These are phyloP conservation scores for Aporophyla nigra DNA, from an alignment of 2,888 invertebrate genomes.

Conservation along the genomic window DNA sequence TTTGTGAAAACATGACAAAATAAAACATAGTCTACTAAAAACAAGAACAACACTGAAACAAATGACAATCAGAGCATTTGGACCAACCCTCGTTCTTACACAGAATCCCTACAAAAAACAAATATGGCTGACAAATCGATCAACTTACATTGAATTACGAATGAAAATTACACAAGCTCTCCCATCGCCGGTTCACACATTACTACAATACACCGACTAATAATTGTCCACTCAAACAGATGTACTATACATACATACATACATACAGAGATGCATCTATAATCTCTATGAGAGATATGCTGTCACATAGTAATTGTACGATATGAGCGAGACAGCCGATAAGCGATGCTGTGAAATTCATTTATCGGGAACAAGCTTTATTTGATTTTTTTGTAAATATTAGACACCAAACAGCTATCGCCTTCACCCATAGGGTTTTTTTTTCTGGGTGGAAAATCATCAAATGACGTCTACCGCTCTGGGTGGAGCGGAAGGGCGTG, in stretches of 20 bases:
- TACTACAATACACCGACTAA: constrained; percentile 47
- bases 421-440: too few species aligned
- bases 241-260: constrained; percentile 9
- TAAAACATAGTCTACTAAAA: neutral
- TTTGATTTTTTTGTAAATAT: neutral
- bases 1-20: neutral
- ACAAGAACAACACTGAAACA: neutral
- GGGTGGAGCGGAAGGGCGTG: too few species aligned
- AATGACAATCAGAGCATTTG: neutral
- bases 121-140: constrained; percentile 23
- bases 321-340: neutral
- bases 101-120: neutral
- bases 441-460: too few species aligned
- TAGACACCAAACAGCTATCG: neutral
- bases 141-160: constrained; percentile 20
- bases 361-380: neutral
- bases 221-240: constrained; percentile 51
- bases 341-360: neutral
- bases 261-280: constrained; percentile 31
- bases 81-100: neutral
- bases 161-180: constrained; percentile 41
- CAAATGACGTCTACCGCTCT: too few species aligned
- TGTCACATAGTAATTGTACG: neutral
- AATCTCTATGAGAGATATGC: constrained; percentile 21
- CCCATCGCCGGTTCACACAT: constrained; percentile 43